Percentiles rank a stretch among this genome's conserved stretches.
Conservation (phyloP, 2,888 invertebrate genomes). For the Zaprionus bogoriensis region DNA sequence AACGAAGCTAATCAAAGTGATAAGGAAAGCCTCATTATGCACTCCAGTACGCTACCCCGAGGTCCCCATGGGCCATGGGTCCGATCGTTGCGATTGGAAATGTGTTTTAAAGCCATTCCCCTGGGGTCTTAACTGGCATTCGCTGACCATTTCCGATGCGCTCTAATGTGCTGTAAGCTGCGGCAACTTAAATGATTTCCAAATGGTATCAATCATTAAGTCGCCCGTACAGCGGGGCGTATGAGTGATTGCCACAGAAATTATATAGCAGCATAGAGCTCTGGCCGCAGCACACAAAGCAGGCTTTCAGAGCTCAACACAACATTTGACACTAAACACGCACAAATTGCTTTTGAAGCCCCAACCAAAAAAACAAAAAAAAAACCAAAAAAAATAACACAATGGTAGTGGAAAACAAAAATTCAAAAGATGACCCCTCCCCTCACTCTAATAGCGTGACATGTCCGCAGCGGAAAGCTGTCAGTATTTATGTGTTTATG, state of each 20-base stretch:
- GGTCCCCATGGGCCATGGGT: too few species aligned
- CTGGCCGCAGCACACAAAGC: conserved; percentile 24
- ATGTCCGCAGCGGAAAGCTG: conserved; percentile 22
- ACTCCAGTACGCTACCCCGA: too few species aligned
- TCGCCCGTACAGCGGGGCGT: conserved; percentile 36
- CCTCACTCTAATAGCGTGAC: not conserved
- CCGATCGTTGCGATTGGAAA: conserved; percentile 28
- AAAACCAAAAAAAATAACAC: not conserved
- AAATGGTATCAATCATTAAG: conserved; percentile 69
- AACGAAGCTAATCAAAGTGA: conserved; percentile 17
- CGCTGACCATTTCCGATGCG: conserved; percentile 60
- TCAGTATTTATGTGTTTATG: conserved; percentile 31
- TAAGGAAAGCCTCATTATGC: conserved; percentile 14
- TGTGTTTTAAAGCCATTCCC: conserved; percentile 60
- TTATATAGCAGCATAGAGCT: conserved; percentile 58
- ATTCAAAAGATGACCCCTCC: conserved; percentile 52
- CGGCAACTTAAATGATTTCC: conserved; percentile 56
- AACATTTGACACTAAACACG: conserved; percentile 76
- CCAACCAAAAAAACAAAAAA: conserved; percentile 20
- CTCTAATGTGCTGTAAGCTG: conserved; percentile 52
- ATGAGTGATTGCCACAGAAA: conserved; percentile 66
- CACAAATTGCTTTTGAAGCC: conserved; percentile 74
- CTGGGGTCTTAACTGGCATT: conserved; percentile 27
- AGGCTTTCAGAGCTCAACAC: conserved; percentile 50
- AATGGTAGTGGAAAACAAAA: not conserved